Conservation (phyloP, 2,888 invertebrate species). For the Oxystoma pomonae region DNA sequence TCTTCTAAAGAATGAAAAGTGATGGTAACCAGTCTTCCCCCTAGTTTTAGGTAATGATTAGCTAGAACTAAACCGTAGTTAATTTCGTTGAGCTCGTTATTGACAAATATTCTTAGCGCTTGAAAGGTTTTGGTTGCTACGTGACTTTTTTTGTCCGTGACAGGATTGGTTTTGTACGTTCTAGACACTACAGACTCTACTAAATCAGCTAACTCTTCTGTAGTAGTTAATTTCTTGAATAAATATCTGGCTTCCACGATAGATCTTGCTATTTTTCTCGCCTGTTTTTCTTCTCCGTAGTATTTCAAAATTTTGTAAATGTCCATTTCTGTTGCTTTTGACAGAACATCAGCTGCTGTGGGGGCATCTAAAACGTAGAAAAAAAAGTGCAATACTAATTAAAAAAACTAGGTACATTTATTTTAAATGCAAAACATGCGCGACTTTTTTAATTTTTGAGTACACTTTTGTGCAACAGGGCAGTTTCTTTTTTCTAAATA, state of each 20-base stretch:
- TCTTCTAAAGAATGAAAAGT: conserved; percentile 94
- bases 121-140: conserved; percentile 90
- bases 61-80: conserved; percentile 83
- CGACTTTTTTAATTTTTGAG: too few species aligned
- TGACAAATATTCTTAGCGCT: conserved; percentile 91
- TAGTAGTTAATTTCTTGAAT: conserved; percentile 67
- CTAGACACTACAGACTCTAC: conserved; percentile 47
- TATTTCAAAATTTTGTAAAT: conserved; percentile 79
- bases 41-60: conserved; percentile 68
- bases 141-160: conserved; percentile 67
- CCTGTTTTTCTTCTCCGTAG: conserved; percentile 88
- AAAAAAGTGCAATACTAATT: too few species aligned
- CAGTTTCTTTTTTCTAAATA: too few species aligned
- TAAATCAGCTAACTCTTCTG: conserved; percentile 69
- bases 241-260: conserved; percentile 73
- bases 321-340: conserved; percentile 71
- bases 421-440: too few species aligned
- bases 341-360: conserved; percentile 85
- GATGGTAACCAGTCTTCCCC: conserved; percentile 76
- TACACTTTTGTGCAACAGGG: too few species aligned
- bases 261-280: conserved; percentile 81
- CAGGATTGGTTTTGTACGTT: conserved; percentile 59
- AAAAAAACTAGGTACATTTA: too few species aligned
- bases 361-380: conserved; percentile 47
- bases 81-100: conserved; percentile 93